Conservation (phyloP, 2,888 invertebrate species). For the Mechanitis messenoides region DNA sequence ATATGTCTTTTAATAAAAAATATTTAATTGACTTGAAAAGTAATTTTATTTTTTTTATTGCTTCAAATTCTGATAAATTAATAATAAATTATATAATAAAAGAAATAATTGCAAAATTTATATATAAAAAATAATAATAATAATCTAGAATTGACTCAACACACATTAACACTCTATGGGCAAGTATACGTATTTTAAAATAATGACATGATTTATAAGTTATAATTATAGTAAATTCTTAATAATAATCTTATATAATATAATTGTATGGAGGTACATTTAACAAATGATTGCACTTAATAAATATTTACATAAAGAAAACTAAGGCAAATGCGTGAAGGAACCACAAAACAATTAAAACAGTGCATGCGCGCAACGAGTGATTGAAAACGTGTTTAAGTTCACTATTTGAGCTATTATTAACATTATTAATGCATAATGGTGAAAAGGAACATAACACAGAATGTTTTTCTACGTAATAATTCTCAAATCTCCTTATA, state of each 20-base stretch:
- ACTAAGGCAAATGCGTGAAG: conserved; percentile 66
- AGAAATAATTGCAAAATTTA: conserved; percentile 20
- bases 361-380: conserved; percentile 11
- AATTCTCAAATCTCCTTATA: no score
- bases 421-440: no score
- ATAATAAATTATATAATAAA: conserved; percentile 11
- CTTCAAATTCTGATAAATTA: not conserved
- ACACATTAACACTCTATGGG: conserved; percentile 28
- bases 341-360: conserved; percentile 54
- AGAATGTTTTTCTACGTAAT: no score
- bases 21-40: conserved; percentile 3
- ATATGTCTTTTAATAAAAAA: not conserved
- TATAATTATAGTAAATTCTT: not conserved
- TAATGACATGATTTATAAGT: conserved; percentile 5
- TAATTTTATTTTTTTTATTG: not conserved
- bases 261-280: conserved; percentile 29
- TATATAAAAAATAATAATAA: conserved; percentile 16
- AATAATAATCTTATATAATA: conserved; percentile 7
- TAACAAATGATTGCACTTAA: conserved; percentile 33
- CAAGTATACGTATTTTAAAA: conserved; percentile 21
- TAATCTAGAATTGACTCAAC: conserved; percentile 32
- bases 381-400: not conserved
- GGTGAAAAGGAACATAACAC: no score
- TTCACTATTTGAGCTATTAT: not conserved
- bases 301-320: conserved; percentile 32